Conservation (phyloP, 2,797 vertebrate species). For the Manis pentadactyla region DNA sequence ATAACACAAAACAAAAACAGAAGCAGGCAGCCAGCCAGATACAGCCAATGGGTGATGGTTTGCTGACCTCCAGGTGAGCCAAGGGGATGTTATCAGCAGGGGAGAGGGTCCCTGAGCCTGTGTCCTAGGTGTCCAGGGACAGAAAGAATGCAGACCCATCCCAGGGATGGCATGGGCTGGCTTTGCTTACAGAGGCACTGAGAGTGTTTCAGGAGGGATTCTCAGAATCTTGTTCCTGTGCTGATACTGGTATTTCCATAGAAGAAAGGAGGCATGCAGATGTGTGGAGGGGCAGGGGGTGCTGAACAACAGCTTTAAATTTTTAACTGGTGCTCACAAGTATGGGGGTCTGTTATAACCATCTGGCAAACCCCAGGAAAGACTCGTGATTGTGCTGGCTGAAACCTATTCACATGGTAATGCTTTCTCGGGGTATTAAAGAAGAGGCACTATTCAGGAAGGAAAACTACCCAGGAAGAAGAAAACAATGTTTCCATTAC, state of each 20-base stretch:
- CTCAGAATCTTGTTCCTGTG: neutral
- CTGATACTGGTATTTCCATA: neutral
- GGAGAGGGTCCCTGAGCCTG: neutral
- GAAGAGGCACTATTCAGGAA: constrained; percentile 57
- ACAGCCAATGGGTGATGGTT: neutral
- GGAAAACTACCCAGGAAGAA: constrained; percentile 56
- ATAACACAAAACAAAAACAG: neutral
- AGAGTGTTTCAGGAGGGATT: constrained; percentile 7
- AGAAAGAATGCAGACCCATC: neutral
- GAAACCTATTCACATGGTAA: constrained; percentile 76
- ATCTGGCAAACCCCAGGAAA: constrained; percentile 62
- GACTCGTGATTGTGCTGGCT: constrained; percentile 67
- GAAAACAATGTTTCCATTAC: constrained; percentile 59
- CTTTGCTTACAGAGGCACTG: neutral
- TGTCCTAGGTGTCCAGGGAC: neutral
- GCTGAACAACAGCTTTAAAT: neutral
- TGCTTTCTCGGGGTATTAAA: constrained; percentile 72
- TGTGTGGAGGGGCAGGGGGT: neutral
- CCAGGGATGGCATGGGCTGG: neutral
- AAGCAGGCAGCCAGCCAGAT: neutral
- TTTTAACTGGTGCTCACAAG: constrained; percentile 58
- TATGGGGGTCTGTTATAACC: constrained; percentile 64
- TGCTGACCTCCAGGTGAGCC: neutral
- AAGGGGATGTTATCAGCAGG: neutral
- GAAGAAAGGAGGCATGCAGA: neutral